Evolutionary conservation across 2,888 invertebrate species (phyloP), one percentile per base, ranked within the genome.

Genomic region (Nowickia ferox): DNA sequence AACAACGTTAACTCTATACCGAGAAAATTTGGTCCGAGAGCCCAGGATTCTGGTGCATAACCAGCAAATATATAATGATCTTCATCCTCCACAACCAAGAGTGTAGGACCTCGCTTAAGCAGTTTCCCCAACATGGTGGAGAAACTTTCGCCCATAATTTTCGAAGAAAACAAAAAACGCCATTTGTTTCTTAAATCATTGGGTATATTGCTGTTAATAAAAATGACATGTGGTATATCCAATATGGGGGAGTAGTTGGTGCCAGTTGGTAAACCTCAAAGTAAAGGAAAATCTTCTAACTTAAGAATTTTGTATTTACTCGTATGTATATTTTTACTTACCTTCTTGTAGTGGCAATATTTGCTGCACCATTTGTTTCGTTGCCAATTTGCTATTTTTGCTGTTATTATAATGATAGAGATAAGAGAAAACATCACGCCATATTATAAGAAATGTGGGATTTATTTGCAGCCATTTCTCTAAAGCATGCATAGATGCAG

Each of bases 111-210:
- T 90, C 96, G 96, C 90, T 97, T 95, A 76, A 95, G 94, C 87
- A 97, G 95, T 72, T 96, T 95, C 72, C 97, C 96, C 69, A 93
- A 87, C 93, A 97, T 94, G 15, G 97, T 97, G 4, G 97, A 96
- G 93, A 97, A 98, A 76, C 97, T 97, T 93, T 98, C 97, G 0
- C 98, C 98, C 91, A 98, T 97, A 76, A 96, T 95, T 90, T 96
- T 95, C 17, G 97, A 96, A 9, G 97, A 97, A 93, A 97, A 98
- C 4, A 98, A 93, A 90, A 97, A 96, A 89, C 97, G 94, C 98
- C 98, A 98, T 91, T 96, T 95, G 87, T 95, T 93, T 89, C 96
- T 96, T 87, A 95, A 94, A 86, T 96, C 95, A 84, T 94, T 94
- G 0, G 97, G 97, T 75, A 98, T 93, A 90, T 96, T 95, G 55